phyloP scores from a whole-genome alignment of 2,797 vertebrate genomes.

The Ceryle rudis region DNA sequence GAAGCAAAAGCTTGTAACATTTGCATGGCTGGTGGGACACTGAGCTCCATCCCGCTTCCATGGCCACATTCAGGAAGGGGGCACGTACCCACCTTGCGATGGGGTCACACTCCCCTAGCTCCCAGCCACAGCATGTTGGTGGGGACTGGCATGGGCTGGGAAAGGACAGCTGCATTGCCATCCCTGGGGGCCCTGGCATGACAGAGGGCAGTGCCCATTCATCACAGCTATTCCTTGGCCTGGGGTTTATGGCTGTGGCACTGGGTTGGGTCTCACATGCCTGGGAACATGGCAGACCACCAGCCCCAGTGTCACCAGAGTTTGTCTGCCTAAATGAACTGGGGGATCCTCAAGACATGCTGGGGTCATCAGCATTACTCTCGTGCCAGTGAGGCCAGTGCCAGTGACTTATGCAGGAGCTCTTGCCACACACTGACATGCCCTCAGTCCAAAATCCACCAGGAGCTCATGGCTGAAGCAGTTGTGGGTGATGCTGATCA shows the following conservation, averaged over 20 bases:
- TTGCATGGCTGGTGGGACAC: background rate
- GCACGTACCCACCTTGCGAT: accelerated
- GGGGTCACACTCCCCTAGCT: background rate
- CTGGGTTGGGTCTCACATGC: accelerated
- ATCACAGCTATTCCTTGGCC: background rate
- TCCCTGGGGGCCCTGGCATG: background rate
- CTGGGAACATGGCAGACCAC: accelerated
- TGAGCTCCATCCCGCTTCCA: background rate
- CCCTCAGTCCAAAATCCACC: background rate
- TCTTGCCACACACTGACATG: background rate
- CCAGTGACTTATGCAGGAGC: background rate
- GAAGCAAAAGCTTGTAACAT: background rate
- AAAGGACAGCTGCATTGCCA: accelerated
- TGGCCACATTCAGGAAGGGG: accelerated
- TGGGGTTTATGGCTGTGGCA: accelerated
- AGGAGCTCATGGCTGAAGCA: background rate
- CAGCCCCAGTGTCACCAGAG: background rate
- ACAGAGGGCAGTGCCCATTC: background rate
- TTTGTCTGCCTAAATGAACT: background rate
- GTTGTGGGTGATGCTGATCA: background rate
- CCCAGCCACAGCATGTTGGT: background rate
- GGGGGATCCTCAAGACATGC: background rate
- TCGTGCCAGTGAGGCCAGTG: background rate
- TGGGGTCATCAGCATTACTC: background rate
- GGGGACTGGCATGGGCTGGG: accelerated